These are phyloP conservation scores for Diaprepes abbreviatus DNA, from an alignment of 2,888 invertebrate species.

Conservation along the genomic window DNA sequence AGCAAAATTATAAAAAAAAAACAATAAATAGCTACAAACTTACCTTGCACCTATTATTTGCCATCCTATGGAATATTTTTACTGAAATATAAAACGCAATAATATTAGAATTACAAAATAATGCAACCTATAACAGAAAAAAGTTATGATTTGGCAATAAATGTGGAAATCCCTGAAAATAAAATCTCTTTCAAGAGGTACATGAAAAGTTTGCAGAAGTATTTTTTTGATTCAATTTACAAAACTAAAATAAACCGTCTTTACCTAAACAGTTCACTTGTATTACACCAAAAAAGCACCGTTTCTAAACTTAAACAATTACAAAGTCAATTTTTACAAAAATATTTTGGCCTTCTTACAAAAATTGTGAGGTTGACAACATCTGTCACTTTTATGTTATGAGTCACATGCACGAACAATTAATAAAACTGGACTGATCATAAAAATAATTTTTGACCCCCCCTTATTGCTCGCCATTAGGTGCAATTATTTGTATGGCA, in stretches of 20 bases:
- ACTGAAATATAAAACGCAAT: not conserved
- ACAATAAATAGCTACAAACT: not conserved
- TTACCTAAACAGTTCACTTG: not conserved
- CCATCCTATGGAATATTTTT: conserved; percentile 32
- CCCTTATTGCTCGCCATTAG: too few species aligned
- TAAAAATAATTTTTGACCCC: too few species aligned
- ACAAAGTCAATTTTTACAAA: not conserved
- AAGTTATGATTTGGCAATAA: conserved; percentile 7
- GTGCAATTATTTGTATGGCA: too few species aligned
- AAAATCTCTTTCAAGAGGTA: not conserved
- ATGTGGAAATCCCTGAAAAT: conserved; percentile 15
- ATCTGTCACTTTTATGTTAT: too few species aligned
- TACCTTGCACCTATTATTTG: conserved; percentile 56
- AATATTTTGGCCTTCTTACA: not conserved
- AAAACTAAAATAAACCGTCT: not conserved
- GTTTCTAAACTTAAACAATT: not conserved
- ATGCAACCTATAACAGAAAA: not conserved
- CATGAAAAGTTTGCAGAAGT: not conserved
- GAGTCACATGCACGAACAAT: too few species aligned
- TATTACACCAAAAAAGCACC: not conserved
- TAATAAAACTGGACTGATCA: too few species aligned
- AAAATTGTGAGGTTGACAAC: conserved; percentile 11
- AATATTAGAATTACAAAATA: not conserved
- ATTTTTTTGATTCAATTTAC: not conserved
- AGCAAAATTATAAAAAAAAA: not conserved